Percentiles rank a stretch among this genome's conserved stretches.
These are phyloP conservation scores for Sitobion miscanthi DNA, from an alignment of 1,140 invertebrate genomes.

Conservation along the genomic window DNA sequence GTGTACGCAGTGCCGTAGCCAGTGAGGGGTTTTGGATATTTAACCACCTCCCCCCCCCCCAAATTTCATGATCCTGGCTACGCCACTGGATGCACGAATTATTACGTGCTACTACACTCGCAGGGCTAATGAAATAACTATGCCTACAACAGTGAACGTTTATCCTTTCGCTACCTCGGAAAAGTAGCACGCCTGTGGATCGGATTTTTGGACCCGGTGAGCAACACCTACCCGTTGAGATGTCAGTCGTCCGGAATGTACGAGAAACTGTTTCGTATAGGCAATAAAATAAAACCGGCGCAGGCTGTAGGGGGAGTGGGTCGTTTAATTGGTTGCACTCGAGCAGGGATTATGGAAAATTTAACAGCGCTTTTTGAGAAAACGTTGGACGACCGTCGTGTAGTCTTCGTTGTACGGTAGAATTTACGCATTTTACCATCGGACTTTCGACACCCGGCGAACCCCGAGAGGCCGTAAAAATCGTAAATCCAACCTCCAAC, in stretches of 20 bases:
- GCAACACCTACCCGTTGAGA: not conserved
- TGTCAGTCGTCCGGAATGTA: not conserved
- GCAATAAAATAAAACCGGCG: not conserved
- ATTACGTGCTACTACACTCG: not conserved
- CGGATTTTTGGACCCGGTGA: not conserved
- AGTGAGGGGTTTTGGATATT: too few species aligned
- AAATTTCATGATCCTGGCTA: too few species aligned
- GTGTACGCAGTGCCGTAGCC: too few species aligned
- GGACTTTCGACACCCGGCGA: not conserved
- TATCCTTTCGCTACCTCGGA: not conserved
- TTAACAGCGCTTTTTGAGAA: not conserved
- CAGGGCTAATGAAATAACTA: not conserved
- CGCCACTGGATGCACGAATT: not conserved
- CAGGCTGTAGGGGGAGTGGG: not conserved
- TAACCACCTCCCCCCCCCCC: too few species aligned
- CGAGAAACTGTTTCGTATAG: not conserved
- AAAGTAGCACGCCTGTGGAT: not conserved
- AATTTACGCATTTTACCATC: not conserved
- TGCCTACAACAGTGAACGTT: not conserved
- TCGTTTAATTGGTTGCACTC: conserved; percentile 14
- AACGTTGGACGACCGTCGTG: not conserved
- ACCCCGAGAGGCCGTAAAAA: not conserved
- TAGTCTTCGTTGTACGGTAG: too few species aligned
- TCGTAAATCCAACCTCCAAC: not conserved
- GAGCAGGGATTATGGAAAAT: not conserved